A percentile compares a stretch with the other conserved stretches of the same genome.
These are phyloP conservation scores for Pithys albifrons DNA, from an alignment of 2,113 vertebrate species.

Conservation along the genomic window DNA sequence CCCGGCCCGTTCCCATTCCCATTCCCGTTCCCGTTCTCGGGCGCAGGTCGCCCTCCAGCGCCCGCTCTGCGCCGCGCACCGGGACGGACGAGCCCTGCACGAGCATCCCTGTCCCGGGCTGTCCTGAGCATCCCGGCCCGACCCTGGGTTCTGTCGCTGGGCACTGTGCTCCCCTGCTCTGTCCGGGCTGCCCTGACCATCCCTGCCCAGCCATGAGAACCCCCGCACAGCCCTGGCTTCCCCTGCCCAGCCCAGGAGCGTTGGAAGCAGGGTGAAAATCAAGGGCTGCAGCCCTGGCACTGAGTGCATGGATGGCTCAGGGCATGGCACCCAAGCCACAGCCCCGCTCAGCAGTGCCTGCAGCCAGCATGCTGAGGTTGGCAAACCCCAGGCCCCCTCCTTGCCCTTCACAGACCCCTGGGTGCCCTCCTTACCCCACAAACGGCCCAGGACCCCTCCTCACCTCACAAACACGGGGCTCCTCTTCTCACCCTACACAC, in stretches of 20 bases:
- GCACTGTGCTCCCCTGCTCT: no score
- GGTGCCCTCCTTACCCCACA: background rate
- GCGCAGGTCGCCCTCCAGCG: background rate
- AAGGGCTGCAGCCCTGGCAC: background rate
- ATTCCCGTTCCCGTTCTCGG: background rate
- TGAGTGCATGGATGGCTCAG: background rate
- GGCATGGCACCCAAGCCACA: background rate
- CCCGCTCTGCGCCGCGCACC: background rate
- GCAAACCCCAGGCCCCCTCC: background rate
- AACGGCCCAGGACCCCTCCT: background rate
- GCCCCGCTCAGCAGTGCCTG: background rate
- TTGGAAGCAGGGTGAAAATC: fast-evolving
- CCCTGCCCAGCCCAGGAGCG: background rate
- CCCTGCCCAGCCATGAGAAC: no score
- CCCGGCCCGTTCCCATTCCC: background rate
- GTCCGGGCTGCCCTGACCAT: background rate
- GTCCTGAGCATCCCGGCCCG: background rate
- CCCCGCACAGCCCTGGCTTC: background rate
- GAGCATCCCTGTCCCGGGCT: background rate
- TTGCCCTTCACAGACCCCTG: no score
- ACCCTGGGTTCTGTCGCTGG: background rate
- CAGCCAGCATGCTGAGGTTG: background rate
- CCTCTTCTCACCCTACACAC: background rate
- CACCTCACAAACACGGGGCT: background rate
- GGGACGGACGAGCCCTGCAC: background rate